Conservation (phyloP, 2,888 invertebrate genomes). For the Blomia tropicalis region DNA sequence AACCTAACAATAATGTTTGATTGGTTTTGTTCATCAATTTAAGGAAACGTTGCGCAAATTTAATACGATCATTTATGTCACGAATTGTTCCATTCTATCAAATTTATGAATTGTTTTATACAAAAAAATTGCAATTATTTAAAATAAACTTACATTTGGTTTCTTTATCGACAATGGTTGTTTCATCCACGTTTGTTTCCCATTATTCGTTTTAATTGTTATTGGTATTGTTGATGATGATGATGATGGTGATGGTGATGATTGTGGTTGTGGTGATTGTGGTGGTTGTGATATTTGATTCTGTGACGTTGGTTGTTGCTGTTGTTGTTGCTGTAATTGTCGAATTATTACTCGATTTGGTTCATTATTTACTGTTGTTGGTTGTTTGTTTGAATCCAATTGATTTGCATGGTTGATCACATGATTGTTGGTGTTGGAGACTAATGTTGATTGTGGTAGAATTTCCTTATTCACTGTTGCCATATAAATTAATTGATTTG, state of each 20-base stretch:
- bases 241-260: neutral
- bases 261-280: neutral
- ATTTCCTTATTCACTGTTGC: no score
- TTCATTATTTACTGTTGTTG: no score
- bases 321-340: no score
- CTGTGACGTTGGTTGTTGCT: no score
- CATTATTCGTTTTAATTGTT: neutral
- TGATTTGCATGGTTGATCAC: no score
- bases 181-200: neutral
- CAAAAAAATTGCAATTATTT: neutral
- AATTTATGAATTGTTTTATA: neutral
- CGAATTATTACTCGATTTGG: no score
- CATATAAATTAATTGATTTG: no score
- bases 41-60: neutral
- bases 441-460: no score
- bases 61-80: no score
- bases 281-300: neutral
- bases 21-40: slow-evolving; percentile 3
- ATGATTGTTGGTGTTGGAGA: no score
- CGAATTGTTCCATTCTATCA: neutral
- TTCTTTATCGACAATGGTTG: neutral
- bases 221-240: neutral
- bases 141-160: neutral
- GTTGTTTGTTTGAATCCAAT: no score
- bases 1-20: neutral